These are phyloP conservation scores for Parauchenoglanis ngamensis DNA, from an alignment of 2,797 vertebrate genomes.

Conservation along the genomic window DNA sequence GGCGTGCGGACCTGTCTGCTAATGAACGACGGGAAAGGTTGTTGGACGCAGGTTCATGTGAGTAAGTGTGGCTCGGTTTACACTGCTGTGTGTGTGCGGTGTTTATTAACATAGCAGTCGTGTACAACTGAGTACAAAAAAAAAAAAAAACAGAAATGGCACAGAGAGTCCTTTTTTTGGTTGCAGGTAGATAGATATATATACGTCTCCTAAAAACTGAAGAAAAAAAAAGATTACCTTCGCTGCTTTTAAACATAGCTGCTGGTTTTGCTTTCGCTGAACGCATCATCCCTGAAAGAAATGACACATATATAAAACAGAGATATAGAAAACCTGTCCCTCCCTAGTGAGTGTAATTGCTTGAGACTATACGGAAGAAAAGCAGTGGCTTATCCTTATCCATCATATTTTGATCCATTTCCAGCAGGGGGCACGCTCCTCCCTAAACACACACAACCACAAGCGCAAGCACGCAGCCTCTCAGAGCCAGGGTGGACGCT, in stretches of 20 bases:
- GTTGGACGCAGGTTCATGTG: background rate
- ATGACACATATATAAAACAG: constrained; percentile 64
- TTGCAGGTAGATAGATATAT: constrained; percentile 65
- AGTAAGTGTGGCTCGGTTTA: constrained; percentile 7
- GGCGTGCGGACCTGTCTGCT: constrained; percentile 6
- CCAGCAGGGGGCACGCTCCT: constrained; percentile 49
- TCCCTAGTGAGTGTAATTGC: constrained; percentile 54
- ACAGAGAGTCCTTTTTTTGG: constrained; percentile 68
- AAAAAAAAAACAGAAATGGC: constrained; percentile 47
- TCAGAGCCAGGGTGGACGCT: constrained; percentile 32
- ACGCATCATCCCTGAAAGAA: constrained; percentile 74
- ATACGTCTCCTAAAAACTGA: constrained; percentile 30
- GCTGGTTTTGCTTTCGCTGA: constrained; percentile 74
- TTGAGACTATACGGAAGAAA: constrained; percentile 49
- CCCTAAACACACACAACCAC: constrained; percentile 6
- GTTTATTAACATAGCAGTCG: constrained; percentile 20
- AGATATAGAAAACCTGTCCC: constrained; percentile 65
- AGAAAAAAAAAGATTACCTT: constrained; percentile 58
- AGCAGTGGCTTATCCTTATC: constrained; percentile 54
- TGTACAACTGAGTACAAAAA: constrained; percentile 27
- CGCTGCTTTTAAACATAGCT: constrained; percentile 65
- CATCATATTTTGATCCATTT: constrained; percentile 65
- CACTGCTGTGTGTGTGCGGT: background rate
- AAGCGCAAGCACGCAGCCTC: constrained; percentile 5
- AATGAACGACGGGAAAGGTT: constrained; percentile 18